Conservation (phyloP, 1,140 invertebrate species). For the Ceratosolen solmsi region DNA sequence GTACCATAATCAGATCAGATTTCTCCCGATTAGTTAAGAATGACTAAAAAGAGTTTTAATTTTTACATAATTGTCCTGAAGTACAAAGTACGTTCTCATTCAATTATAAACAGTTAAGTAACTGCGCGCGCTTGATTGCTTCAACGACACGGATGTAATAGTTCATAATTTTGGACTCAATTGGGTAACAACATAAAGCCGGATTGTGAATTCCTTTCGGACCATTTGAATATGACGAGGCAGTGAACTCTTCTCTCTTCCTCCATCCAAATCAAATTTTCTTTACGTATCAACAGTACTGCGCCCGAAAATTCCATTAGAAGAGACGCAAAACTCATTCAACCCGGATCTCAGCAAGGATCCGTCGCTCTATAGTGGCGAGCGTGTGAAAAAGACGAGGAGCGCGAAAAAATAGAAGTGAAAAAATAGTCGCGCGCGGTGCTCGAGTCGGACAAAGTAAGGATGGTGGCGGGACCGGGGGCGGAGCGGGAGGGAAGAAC, state of each 20-base stretch:
- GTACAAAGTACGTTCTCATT: background rate
- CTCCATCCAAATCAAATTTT: background rate
- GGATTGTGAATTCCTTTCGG: background rate
- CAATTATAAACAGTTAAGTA: background rate
- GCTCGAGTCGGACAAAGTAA: background rate
- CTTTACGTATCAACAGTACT: background rate
- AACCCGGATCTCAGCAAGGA: background rate
- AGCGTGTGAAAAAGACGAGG: constrained; percentile 8
- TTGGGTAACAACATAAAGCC: background rate
- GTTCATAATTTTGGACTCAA: too few relatives aligned
- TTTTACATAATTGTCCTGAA: background rate
- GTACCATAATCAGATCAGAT: constrained; percentile 8
- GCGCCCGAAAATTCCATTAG: background rate
- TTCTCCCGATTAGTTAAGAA: background rate
- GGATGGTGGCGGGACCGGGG: background rate
- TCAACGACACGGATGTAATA: too few relatives aligned
- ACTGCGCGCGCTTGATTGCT: background rate
- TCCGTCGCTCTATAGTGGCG: background rate
- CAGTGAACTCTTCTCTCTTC: background rate
- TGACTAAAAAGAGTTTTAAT: background rate
- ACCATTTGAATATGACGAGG: background rate
- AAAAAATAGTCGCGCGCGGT: background rate
- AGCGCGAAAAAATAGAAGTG: constrained; percentile 2
- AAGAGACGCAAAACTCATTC: background rate
- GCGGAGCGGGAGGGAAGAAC: constrained; percentile 23